Evolutionary conservation across 2,113 vertebrate species (phyloP).

Genomic region (Aramus guarauna): DNA sequence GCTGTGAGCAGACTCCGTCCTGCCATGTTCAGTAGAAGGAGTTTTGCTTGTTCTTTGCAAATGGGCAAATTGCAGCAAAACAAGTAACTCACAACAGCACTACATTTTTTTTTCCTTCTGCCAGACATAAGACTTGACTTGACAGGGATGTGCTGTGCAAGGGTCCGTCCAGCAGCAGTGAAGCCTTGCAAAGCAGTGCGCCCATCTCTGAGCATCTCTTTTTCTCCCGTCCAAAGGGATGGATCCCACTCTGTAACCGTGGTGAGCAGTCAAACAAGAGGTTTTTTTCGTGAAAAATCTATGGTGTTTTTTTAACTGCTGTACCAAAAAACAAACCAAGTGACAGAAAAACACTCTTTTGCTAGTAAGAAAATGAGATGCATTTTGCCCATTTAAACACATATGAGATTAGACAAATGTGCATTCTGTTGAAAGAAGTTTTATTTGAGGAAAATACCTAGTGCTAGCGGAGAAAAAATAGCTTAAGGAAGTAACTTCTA

Average conservation of each 20-base stretch:
- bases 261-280: neutral
- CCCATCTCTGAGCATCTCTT: neutral
- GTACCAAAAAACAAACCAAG: neutral
- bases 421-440: neutral
- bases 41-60: neutral
- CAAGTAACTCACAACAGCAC: neutral
- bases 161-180: too few relatives aligned
- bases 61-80: neutral
- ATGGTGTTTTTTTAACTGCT: neutral
- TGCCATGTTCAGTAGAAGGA: rapidly evolving
- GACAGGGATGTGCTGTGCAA: neutral
- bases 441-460: constrained; percentile 41
- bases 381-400: neutral
- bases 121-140: neutral
- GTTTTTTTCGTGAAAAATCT: neutral
- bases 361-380: neutral
- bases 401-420: neutral
- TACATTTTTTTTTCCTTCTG: neutral
- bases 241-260: neutral
- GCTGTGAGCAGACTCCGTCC: neutral
- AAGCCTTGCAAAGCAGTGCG: neutral
- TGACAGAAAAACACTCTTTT: neutral
- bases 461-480: neutral
- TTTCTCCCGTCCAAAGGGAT: neutral
- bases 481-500: constrained; percentile 47